Evolutionary conservation across 1,140 invertebrate genomes (phyloP), one percentile per base, ranked within the genome.

Genomic region (Drosophila azteca): DNA sequence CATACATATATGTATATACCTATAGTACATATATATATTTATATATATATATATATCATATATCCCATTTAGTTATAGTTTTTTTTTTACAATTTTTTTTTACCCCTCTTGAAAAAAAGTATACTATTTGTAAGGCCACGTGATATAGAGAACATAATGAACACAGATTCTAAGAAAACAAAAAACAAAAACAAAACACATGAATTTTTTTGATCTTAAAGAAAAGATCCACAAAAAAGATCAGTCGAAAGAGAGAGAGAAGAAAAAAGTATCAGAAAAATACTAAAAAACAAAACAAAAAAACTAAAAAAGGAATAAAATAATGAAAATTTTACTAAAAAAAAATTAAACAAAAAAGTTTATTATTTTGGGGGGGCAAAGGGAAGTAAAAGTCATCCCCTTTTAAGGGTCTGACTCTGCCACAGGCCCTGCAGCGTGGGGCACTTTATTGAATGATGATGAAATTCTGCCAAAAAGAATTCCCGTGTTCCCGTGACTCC

Each of bases 111-210:
- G 58, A 52, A 50, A 39, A 57, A 75, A 63, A 53, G 50, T 50
- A 64, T 60, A 44, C 53, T 84, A 84, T 55, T 87, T 66, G 44
- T 87, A 87, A 87, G 82, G 66, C 83, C 83, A 87, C 83, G 82
- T 87, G 82, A 87, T 87, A 87, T 87, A 87, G 82, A 79, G 46
- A 87, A 72, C 83, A 88, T 87, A 87, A 87, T 88, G 70, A 87
- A 83, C 65, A 39, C 65, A 39, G 35, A 39, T 69, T 87, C 78
- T 85, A 87, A 87, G 82, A 72, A 66, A 80, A 71, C 43, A 59
- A 69, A 63, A 69, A 67, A 77, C 59, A 77, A 55, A 66, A 67
- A 77, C 59, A 77, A 55, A 66, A 15, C 58, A 53, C 52, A 26
- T 63, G 60, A 48, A 87, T 75, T 75, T 85, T 78, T 75, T 85